Evolutionary conservation across 2,113 vertebrate genomes (phyloP).

Genomic region (Oceanites oceanicus): DNA sequence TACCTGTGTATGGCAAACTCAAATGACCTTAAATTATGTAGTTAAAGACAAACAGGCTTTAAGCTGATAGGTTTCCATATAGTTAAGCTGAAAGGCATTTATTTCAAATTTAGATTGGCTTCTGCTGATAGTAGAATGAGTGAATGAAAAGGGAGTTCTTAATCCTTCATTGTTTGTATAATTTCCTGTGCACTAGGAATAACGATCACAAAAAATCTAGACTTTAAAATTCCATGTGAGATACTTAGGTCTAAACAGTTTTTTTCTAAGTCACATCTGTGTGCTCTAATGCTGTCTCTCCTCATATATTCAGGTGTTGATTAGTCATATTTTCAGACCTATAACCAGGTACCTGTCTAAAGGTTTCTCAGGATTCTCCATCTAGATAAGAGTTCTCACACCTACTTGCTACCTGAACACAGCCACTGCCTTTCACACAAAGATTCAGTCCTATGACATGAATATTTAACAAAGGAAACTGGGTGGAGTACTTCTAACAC

Average conservation of each 20-base stretch:
- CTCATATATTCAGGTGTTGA: constrained; percentile 29
- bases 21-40: background rate
- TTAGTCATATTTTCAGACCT: constrained; percentile 45
- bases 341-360: constrained; percentile 4
- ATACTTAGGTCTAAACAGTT: background rate
- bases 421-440: constrained; percentile 48
- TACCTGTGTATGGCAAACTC: background rate
- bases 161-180: background rate
- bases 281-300: background rate
- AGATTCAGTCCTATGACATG: constrained; percentile 42
- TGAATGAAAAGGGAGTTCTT: background rate
- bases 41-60: background rate
- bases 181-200: background rate
- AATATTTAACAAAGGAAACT: constrained; percentile 55
- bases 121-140: constrained; percentile 8
- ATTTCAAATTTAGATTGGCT: background rate
- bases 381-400: constrained; percentile 70
- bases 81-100: background rate
- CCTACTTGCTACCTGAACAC: constrained; percentile 50
- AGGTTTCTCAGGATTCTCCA: constrained; percentile 56
- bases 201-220: background rate
- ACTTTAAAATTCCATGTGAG: background rate
- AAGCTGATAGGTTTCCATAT: background rate
- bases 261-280: background rate
- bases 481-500: constrained; percentile 60